Conservation (phyloP, 2,113 vertebrate species). For the Antechinus flavipes region DNA sequence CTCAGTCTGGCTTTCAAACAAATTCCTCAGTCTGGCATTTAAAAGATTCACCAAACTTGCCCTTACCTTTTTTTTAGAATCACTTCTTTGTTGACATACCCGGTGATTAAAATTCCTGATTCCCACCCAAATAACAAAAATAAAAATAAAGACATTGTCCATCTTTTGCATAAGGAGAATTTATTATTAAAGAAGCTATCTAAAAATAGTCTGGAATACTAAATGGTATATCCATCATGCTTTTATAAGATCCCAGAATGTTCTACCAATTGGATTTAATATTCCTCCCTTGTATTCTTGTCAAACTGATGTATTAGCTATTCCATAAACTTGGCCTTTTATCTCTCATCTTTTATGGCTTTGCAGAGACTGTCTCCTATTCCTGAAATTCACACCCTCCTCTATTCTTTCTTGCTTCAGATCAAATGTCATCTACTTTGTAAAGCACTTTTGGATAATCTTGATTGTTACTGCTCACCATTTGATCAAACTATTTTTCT, state of each 20-base stretch:
- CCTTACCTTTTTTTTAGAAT: background rate
- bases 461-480: background rate
- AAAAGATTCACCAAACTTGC: background rate
- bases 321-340: background rate
- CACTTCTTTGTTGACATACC: background rate
- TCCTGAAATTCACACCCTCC: background rate
- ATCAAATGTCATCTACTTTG: background rate
- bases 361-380: background rate
- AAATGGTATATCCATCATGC: background rate
- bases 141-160: background rate
- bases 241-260: background rate
- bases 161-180: background rate
- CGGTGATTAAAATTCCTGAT: background rate
- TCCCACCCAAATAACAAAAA: background rate
- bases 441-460: background rate
- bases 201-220: background rate
- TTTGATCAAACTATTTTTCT: background rate
- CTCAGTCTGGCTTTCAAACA: background rate
- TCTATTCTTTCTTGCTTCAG: background rate
- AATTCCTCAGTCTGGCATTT: background rate
- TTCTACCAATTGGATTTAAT: background rate
- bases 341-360: background rate
- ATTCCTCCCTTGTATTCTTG: background rate
- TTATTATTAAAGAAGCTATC: background rate
- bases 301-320: background rate